Evolutionary conservation across 1,140 invertebrate genomes (phyloP).

Genomic region (Trichonephila clavipes): DNA sequence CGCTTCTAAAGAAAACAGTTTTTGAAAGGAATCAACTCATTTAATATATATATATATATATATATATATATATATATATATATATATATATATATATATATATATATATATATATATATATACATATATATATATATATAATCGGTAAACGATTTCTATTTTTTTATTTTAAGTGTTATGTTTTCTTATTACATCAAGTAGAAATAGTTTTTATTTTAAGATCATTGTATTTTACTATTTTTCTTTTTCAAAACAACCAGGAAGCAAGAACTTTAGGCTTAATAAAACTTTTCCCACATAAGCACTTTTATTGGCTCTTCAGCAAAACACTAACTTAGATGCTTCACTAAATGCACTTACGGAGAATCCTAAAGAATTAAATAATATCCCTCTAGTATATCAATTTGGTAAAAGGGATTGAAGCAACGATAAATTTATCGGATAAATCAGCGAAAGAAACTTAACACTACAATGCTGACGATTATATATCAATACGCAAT

Average conservation of each 20-base stretch:
- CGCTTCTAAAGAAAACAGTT: too few species aligned
- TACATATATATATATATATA: too few species aligned
- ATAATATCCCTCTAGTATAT: not conserved
- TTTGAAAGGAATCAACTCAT: not conserved
- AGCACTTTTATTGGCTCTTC: constrained; percentile 21
- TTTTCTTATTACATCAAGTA: not conserved
- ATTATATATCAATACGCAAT: not conserved
- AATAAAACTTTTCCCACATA: not conserved
- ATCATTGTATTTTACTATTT: not conserved
- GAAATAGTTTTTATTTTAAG: not conserved
- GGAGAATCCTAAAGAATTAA: not conserved
- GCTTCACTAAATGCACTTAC: not conserved
- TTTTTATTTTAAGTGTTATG: not conserved
- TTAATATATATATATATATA: not conserved
- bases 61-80: too few species aligned
- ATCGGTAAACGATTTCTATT: not conserved
- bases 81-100: too few species aligned
- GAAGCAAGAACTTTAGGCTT: not conserved
- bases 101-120: too few species aligned
- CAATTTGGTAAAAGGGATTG: not conserved
- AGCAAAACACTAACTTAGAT: not conserved
- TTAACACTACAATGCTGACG: not conserved
- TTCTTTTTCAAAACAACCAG: not conserved
- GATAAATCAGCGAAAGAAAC: not conserved
- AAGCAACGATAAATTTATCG: not conserved